Evolutionary conservation across 2,888 invertebrate genomes (phyloP).

Genomic region (Rhagonycha lutea): DNA sequence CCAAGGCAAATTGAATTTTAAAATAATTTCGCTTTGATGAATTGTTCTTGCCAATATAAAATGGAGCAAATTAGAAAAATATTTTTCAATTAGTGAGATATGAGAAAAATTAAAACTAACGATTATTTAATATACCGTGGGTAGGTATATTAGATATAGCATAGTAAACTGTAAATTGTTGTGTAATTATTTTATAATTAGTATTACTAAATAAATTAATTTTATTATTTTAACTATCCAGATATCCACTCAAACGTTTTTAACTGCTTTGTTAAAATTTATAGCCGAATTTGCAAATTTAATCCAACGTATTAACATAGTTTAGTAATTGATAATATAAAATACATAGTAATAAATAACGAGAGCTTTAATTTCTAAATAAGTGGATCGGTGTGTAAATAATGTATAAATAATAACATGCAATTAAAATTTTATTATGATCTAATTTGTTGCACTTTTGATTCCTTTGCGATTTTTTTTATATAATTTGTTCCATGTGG

Average conservation of each 20-base stretch:
- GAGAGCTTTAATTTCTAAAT: not conserved
- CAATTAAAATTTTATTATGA: not conserved
- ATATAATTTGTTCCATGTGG: no score
- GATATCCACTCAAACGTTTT: not conserved
- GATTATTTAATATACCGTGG: not conserved
- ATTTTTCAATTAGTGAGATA: not conserved
- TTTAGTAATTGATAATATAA: not conserved
- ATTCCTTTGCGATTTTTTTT: no score
- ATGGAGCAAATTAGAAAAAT: not conserved
- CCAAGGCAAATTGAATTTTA: not conserved
- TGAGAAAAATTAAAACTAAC: not conserved
- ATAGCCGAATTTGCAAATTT: not conserved
- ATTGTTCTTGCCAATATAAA: not conserved
- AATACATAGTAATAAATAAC: not conserved
- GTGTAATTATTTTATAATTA: not conserved
- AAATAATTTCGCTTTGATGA: not conserved
- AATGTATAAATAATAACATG: not conserved
- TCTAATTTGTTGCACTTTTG: not conserved
- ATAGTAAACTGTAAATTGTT: not conserved
- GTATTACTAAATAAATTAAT: not conserved
- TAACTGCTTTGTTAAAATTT: not conserved
- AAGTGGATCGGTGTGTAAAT: not conserved
- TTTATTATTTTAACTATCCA: not conserved
- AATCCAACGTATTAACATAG: not conserved
- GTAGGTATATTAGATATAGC: not conserved